Evolutionary conservation across 2,888 invertebrate genomes (phyloP).

Genomic region (Tiphia femorata): DNA sequence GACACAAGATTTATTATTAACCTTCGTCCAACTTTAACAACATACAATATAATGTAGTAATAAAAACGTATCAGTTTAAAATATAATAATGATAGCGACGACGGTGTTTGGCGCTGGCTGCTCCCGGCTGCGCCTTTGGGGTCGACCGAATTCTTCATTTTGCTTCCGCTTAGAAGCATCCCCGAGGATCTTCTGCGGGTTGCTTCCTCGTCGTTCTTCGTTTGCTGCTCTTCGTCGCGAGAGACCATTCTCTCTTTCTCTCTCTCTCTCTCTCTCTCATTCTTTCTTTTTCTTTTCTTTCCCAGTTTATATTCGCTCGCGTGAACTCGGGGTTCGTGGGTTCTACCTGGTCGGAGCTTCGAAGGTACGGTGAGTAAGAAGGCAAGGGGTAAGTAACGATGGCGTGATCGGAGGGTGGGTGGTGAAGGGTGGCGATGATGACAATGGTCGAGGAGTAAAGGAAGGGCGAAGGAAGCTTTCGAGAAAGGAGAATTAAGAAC

Average conservation of each 20-base stretch:
- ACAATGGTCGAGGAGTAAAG: not conserved
- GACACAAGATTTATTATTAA: constrained; percentile 56
- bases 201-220: constrained; percentile 13
- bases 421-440: not conserved
- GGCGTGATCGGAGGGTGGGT: not conserved
- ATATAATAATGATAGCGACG: constrained; percentile 62
- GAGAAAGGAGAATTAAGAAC: constrained; percentile 30
- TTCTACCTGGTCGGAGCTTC: not conserved
- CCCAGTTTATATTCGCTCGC: constrained; percentile 10
- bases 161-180: constrained; percentile 36
- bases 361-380: too few species aligned
- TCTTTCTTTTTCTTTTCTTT: too few species aligned
- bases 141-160: constrained; percentile 15
- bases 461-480: constrained; percentile 13
- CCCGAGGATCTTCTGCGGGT: constrained; percentile 31
- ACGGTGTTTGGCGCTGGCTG: constrained; percentile 44
- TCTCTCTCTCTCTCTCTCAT: constrained; percentile 26
- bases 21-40: constrained; percentile 69
- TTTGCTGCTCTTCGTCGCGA: too few species aligned
- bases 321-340: constrained; percentile 31
- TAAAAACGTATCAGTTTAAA: constrained; percentile 61
- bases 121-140: too few species aligned
- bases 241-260: constrained; percentile 8
- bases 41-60: constrained; percentile 67
- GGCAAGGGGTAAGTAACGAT: not conserved